Conservation (phyloP, 1,140 invertebrate genomes). For the Lucilia sericata region DNA sequence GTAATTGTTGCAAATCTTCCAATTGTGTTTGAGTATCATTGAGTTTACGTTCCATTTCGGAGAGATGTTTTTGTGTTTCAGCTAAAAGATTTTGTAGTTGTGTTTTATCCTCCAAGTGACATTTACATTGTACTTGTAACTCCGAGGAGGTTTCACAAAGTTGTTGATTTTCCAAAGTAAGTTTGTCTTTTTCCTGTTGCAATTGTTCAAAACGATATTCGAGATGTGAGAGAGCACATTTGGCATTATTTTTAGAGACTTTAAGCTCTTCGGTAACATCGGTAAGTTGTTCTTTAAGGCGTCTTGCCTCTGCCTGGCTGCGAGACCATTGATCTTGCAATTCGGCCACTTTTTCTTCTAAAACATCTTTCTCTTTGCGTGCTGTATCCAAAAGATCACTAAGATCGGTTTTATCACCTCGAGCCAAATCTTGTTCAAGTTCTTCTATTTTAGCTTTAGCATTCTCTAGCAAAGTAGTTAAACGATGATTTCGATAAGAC, state of each 20-base stretch:
- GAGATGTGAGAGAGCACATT: constrained; percentile 82
- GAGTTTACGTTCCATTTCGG: constrained; percentile 71
- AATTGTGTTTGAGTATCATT: constrained; percentile 73
- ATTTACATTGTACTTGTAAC: constrained; percentile 78
- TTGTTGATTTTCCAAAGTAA: constrained; percentile 78
- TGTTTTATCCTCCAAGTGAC: constrained; percentile 82
- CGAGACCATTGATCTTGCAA: constrained; percentile 83
- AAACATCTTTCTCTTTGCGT: constrained; percentile 76
- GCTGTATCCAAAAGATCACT: constrained; percentile 80
- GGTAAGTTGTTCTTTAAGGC: constrained; percentile 78
- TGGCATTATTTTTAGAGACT: constrained; percentile 84
- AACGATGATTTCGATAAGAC: constrained; percentile 81
- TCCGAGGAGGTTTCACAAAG: constrained; percentile 81
- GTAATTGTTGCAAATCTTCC: constrained; percentile 72
- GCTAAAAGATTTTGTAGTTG: constrained; percentile 76
- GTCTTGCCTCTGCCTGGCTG: constrained; percentile 80
- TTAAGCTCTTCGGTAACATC: constrained; percentile 83
- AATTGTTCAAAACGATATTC: constrained; percentile 82
- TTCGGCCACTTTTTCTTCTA: constrained; percentile 78
- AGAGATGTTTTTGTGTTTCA: constrained; percentile 77
- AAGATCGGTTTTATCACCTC: constrained; percentile 75
- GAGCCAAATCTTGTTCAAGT: constrained; percentile 72
- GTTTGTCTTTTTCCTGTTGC: constrained; percentile 77
- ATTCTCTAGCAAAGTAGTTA: constrained; percentile 83
- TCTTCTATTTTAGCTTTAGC: constrained; percentile 80